Evolutionary conservation across 2,797 vertebrate genomes (phyloP), one percentile per base, ranked within the genome.

Genomic region (Diceros bicornis): DNA sequence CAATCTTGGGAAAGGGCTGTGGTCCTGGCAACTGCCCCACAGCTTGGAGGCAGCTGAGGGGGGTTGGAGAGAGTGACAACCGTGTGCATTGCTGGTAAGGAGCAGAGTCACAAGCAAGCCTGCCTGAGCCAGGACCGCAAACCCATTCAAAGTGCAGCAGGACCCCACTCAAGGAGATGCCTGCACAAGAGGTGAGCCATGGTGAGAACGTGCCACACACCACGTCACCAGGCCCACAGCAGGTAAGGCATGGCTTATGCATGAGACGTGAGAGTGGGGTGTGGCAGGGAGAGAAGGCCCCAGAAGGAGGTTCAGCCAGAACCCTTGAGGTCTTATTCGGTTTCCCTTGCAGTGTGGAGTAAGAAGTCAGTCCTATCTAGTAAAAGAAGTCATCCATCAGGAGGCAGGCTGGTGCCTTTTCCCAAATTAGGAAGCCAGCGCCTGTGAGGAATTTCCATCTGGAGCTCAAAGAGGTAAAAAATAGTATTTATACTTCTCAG

Each of bases 31-130:
- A 50, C 59, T 57, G 32, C 37, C 57, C 59, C n/a, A 7, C 20
- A 62, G 14, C 85, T 7, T 11, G 1, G 69, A 44, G 57, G 44
- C 47, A 20, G 50, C 55, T 8, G 41, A 0, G 0, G 23, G 62
- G 21, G 27, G 2, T 6, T 3, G 21, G 5, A 61, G 14, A 50
- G 85, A 69, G 52, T 3, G 18, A 23, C 29, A 21, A 12, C 2
- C 11, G 17, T 0, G 0, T 37, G 37, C 5, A 5, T 2, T 10
- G 11, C 34, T 10, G 12, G 52, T 12, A 6, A 72, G 44, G 4
- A 29, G 23, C 37, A 64, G 29, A n/a, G 44, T 6, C 12, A 12
- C 6, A 0, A 0, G 20, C 44, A 32, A 25, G 27, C 25, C 7
- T 3, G 18, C 52, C 62, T 1, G 27, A 23, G 27, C 50, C 27